Conservation (phyloP, 30 jellyfish, hydroid and myxozoan genomes). For the Mastigias papua region DNA sequence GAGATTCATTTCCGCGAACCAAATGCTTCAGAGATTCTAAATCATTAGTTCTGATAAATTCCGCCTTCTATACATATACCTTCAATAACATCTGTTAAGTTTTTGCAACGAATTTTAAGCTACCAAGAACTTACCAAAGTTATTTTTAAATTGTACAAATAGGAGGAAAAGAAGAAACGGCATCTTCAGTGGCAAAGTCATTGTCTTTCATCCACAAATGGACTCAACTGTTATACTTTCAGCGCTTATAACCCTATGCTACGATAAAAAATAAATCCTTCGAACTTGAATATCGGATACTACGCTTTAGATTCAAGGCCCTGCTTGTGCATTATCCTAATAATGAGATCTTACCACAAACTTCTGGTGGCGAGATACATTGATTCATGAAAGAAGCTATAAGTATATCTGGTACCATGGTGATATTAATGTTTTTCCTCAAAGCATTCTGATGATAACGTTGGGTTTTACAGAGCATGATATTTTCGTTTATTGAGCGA, state of each 20-base stretch:
- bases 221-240: not conserved
- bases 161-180: not conserved
- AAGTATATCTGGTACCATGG: not conserved
- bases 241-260: not conserved
- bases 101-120: not conserved
- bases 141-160: not conserved
- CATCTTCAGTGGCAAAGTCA: not conserved
- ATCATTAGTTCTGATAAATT: too few species aligned
- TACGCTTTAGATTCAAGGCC: too few species aligned
- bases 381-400: not conserved
- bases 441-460: not conserved
- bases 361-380: slow-evolving; percentile 16
- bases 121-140: not conserved
- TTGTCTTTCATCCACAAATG: not conserved
- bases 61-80: too few species aligned
- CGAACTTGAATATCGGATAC: too few species aligned
- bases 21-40: too few species aligned
- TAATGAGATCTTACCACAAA: not conserved
- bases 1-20: too few species aligned
- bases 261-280: too few species aligned
- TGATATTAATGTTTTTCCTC: not conserved
- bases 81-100: too few species aligned
- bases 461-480: too few species aligned
- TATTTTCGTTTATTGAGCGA: too few species aligned
- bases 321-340: not conserved